Evolutionary conservation across 1,140 invertebrate species (phyloP), one percentile per base, ranked within the genome.

Genomic region (Drosophila eugracilis): DNA sequence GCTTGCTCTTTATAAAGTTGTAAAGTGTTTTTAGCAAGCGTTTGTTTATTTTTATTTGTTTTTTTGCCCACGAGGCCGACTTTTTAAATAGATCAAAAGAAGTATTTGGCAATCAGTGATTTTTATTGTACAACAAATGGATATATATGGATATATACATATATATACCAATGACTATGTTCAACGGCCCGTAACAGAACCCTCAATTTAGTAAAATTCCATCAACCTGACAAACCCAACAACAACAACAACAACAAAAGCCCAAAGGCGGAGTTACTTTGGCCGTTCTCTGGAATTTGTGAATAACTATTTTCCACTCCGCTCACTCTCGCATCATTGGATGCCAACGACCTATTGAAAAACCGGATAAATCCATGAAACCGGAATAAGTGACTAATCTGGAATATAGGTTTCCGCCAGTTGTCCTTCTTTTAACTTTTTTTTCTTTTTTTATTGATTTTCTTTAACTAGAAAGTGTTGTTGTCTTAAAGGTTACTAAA

Each of bases 21-120:
- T 70, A 36, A 49, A 45, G 42, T 75, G n/a, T 22, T 26, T 15
- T 32, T 32, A 32, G 54, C 28, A 22, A 45, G 7, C 45, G 10
- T 28, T n/a, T 62, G 26, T 21, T 41, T 19, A 10, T 41, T 41
- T 60, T 14, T 5, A 14, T 19, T 9, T 21, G 39, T 42, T 17
- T 12, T 21, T 28, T 6, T 6, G 14, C 21, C 41, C 41, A 7
- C 53, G 58, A 41, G 50, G 37, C 28, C 37, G 37, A 19, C 52
- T 19, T 39, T 81, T 53, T 78, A 83, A 81, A 83, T 81, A 83
- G 78, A 81, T 76, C 32, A 54, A 59, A 78, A 48, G 53, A 42
- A 67, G 72, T 55, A 72, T 79, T 79, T 80, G 67, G 57, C 77
- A 80, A 80, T 75, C 36, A 52, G 6, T 57, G 57, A 63, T 52